Evolutionary conservation across 2,113 vertebrate species (phyloP), one percentile per base, ranked within the genome.

Genomic region (Bufo bufo): DNA sequence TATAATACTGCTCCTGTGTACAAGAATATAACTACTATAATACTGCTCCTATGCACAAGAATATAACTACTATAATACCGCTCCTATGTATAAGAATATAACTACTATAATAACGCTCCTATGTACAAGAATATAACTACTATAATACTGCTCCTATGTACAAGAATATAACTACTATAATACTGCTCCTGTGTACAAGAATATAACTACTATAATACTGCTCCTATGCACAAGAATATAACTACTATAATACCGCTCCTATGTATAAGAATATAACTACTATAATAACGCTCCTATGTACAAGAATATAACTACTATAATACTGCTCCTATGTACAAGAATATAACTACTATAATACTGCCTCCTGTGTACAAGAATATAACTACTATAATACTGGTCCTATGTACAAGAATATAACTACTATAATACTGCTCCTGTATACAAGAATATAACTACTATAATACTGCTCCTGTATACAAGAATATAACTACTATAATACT

Each of bases 151-250:
- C n/a, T 11, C 12, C 56, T 58, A 58, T 58, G 56, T 58, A 58
- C 63, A 63, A 63, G 61, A 63, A 63, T 66, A 66, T 66, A n/a
- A 66, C 63, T 66, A 66, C 63, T 66, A 66, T 66, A 66, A 66
- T 66, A 66, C 63, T 66, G 63, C 63, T 11, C 12, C 56, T 58
- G 7, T 58, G 56, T 58, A 58, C 63, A 63, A 63, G 61, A 63
- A 63, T 66, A 66, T 66, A n/a, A 66, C 63, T 66, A 66, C 61
- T 63, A 63, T 63, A 63, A 63, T 63, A 66, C 20, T 66, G 1
- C 33, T 33, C 33, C 33, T 33, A 33, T 33, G 33, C 1, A 33
- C 33, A 33, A 33, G 33, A 33, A 33, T 33, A 1, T 33, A 33
- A 33, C 33, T 33, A 33, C 33, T 33, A 33, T 33, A 33, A 33